Conservation (phyloP, 1,140 invertebrate genomes). For the Lepeophtheirus salmonis region DNA sequence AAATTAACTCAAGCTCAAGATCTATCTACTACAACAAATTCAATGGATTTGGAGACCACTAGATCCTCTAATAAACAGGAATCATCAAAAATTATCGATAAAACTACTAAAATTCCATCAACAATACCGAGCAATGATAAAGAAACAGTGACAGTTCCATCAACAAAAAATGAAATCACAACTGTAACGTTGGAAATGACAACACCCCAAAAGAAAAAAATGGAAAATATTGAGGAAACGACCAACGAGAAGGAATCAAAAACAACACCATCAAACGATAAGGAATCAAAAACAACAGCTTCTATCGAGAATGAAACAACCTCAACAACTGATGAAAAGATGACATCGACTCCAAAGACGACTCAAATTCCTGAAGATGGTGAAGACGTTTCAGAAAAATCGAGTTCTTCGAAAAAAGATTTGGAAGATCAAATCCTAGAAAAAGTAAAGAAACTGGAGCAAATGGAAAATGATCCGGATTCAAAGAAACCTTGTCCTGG, state of each 20-base stretch:
- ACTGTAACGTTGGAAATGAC: too few species aligned
- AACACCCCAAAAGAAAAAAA: too few species aligned
- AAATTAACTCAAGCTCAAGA: not conserved
- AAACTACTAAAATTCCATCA: not conserved
- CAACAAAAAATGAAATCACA: too few species aligned
- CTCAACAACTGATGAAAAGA: not conserved
- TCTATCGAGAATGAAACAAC: not conserved
- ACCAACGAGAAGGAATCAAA: too few species aligned
- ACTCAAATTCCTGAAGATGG: too few species aligned
- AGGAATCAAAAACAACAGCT: not conserved
- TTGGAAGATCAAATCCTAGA: not conserved
- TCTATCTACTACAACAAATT: not conserved
- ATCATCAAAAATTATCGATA: not conserved
- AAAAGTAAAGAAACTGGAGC: not conserved
- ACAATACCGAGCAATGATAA: not conserved
- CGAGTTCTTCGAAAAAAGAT: not conserved
- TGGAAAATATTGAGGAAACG: too few species aligned
- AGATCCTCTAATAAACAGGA: not conserved
- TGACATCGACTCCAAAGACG: not conserved
- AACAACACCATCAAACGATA: too few species aligned
- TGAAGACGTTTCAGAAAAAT: too few species aligned
- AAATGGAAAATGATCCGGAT: not conserved
- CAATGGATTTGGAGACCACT: not conserved
- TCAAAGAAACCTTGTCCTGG: not conserved
- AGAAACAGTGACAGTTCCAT: too few species aligned